These are phyloP conservation scores for Drosophila heteroneura DNA, from an alignment of 2,888 invertebrate species.

Conservation along the genomic window DNA sequence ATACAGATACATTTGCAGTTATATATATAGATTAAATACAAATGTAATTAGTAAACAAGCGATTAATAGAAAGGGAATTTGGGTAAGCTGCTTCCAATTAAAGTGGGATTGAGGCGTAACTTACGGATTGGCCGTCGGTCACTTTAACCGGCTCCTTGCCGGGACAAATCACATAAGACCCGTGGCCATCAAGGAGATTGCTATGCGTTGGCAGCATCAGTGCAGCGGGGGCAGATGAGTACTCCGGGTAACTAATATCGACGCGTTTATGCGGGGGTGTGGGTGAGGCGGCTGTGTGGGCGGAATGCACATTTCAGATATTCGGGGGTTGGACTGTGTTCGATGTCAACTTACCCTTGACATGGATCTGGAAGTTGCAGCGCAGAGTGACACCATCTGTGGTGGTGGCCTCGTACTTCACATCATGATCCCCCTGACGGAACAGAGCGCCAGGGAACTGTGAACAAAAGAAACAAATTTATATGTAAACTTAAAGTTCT, in stretches of 20 bases:
- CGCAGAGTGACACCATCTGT: conserved; percentile 88
- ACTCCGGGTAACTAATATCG: conserved; percentile 27
- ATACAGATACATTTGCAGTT: neutral
- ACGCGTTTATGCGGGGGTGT: conserved; percentile 6
- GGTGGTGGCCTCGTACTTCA: conserved; percentile 89
- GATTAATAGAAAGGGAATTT: neutral
- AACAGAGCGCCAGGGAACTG: conserved; percentile 88
- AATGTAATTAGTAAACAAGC: conserved; percentile 5
- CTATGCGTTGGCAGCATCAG: conserved; percentile 42
- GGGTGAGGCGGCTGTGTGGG: conserved; percentile 33
- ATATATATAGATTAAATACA: conserved; percentile 16
- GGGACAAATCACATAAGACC: conserved; percentile 84
- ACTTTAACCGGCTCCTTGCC: conserved; percentile 83
- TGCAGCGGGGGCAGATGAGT: conserved; percentile 23
- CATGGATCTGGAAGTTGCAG: conserved; percentile 88
- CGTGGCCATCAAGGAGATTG: conserved; percentile 66
- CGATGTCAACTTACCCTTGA: conserved; percentile 86
- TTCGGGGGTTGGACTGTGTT: neutral
- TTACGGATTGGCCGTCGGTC: conserved; percentile 83
- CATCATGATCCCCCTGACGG: conserved; percentile 87
- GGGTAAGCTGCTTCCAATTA: neutral
- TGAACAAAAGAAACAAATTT: neutral
- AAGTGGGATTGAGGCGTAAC: conserved; percentile 56
- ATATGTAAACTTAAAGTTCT: neutral
- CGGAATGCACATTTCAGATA: neutral